phyloP scores from a whole-genome alignment of 1,140 invertebrate genomes.

The Drosophila bocqueti region DNA sequence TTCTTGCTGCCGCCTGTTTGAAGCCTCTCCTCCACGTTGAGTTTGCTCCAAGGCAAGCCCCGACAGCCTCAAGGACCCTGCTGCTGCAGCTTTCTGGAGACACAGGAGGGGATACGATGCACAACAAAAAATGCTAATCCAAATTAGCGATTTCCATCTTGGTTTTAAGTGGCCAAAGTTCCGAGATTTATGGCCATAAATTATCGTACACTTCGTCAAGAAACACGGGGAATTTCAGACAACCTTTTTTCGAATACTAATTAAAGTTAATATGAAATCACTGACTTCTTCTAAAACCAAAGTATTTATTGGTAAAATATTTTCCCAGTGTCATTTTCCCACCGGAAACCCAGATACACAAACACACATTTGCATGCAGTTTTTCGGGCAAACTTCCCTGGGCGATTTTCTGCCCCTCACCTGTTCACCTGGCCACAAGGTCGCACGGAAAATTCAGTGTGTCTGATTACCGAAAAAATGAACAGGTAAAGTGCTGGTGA shows the following conservation, averaged over 20 bases:
- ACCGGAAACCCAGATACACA: not conserved
- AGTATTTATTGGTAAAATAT: not conserved
- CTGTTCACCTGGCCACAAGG: constrained; percentile 40
- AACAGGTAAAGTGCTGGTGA: constrained; percentile 3
- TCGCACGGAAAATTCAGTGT: constrained; percentile 39
- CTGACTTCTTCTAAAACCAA: not conserved
- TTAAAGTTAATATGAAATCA: not conserved
- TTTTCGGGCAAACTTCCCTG: constrained; percentile 21
- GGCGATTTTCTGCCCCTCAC: not conserved
- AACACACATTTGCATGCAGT: constrained; percentile 55
- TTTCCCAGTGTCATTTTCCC: not conserved
- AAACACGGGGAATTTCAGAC: not conserved
- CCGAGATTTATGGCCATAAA: too few relatives aligned
- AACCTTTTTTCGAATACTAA: too few relatives aligned
- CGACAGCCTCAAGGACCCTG: constrained; percentile 19
- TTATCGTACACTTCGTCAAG: not conserved
- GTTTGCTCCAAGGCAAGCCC: constrained; percentile 49
- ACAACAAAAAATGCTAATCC: constrained; percentile 18
- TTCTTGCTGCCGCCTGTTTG: constrained; percentile 28
- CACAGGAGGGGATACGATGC: constrained; percentile 3
- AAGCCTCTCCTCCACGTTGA: constrained; percentile 46
- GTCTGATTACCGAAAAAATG: constrained; percentile 39
- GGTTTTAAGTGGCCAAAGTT: not conserved
- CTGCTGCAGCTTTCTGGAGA: not conserved
- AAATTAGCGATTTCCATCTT: too few relatives aligned